Evolutionary conservation across 2,113 vertebrate species (phyloP).

Genomic region (Pygoscelis antarcticus): DNA sequence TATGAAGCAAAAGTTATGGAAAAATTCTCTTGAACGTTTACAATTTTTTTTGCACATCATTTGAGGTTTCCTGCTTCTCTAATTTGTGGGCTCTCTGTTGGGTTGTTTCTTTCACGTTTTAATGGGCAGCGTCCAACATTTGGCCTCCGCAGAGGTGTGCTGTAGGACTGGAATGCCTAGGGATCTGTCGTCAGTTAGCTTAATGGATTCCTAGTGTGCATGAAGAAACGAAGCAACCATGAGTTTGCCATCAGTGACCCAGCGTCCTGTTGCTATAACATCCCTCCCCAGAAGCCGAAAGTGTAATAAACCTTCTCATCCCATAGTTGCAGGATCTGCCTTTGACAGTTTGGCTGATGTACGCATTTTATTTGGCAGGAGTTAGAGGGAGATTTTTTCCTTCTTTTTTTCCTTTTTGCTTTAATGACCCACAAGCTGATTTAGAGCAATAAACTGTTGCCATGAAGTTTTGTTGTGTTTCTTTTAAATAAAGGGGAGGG

Average conservation of each 20-base stretch:
- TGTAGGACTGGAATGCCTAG: not conserved
- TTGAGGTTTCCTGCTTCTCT: conserved; percentile 73
- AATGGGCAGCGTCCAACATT: conserved; percentile 27
- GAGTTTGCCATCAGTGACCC: conserved; percentile 11
- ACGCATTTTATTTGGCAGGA: conserved; percentile 36
- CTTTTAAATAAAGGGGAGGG: conserved; percentile 49
- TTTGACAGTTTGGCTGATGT: conserved; percentile 59
- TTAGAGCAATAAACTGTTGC: conserved; percentile 40
- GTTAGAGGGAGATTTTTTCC: not conserved
- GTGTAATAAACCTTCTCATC: conserved; percentile 61
- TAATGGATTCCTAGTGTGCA: conserved; percentile 54
- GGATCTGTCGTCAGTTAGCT: conserved; percentile 61
- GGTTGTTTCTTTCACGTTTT: conserved; percentile 31
- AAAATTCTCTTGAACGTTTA: conserved; percentile 31
- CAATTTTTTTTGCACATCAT: conserved; percentile 68
- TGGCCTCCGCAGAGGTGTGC: conserved; percentile 19
- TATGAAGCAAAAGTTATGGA: conserved; percentile 57
- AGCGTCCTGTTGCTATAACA: not conserved
- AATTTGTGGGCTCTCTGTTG: conserved; percentile 51
- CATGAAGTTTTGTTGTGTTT: conserved; percentile 25
- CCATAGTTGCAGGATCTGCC: conserved; percentile 46
- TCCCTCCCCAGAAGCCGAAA: conserved; percentile 2
- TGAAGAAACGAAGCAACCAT: conserved; percentile 14
- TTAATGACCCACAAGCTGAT: conserved; percentile 47
- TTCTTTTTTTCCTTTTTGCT: not conserved